These are phyloP conservation scores for Panzeria rudis DNA, from an alignment of 2,888 invertebrate species.

Conservation along the genomic window DNA sequence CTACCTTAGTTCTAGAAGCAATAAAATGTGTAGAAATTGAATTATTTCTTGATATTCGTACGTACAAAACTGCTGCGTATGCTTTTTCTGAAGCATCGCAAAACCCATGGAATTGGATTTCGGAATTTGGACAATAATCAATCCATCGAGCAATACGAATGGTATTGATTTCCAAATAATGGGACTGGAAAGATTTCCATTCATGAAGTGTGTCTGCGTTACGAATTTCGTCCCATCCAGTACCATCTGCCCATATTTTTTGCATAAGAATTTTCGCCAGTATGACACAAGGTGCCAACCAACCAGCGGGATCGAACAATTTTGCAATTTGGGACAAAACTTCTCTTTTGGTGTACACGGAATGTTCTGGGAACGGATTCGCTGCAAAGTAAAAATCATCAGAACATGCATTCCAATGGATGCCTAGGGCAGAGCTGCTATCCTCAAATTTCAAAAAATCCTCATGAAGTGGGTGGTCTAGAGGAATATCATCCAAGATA, in stretches of 20 bases:
- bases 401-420: conserved; percentile 58
- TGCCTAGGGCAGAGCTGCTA: conserved; percentile 38
- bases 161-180: conserved; percentile 44
- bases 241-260: conserved; percentile 55
- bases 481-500: not conserved
- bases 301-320: conserved; percentile 68
- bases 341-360: conserved; percentile 56
- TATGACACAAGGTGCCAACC: conserved; percentile 63
- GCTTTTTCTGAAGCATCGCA: conserved; percentile 41
- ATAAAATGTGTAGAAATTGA: not conserved
- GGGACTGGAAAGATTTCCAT: conserved; percentile 46
- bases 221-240: conserved; percentile 56
- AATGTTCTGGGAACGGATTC: not conserved
- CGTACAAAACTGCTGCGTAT: conserved; percentile 10
- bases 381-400: conserved; percentile 58
- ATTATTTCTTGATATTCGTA: not conserved
- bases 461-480: not conserved
- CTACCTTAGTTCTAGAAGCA: conserved; percentile 1
- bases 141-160: conserved; percentile 63
- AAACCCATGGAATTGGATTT: conserved; percentile 62
- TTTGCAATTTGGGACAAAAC: conserved; percentile 66
- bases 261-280: conserved; percentile 70
- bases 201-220: conserved; percentile 14
- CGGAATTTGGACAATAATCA: not conserved
- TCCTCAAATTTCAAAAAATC: conserved; percentile 11